Percentiles rank a stretch among this genome's conserved stretches.
Conservation (phyloP, 2,113 vertebrate genomes). For the Dicaeum eximium region DNA sequence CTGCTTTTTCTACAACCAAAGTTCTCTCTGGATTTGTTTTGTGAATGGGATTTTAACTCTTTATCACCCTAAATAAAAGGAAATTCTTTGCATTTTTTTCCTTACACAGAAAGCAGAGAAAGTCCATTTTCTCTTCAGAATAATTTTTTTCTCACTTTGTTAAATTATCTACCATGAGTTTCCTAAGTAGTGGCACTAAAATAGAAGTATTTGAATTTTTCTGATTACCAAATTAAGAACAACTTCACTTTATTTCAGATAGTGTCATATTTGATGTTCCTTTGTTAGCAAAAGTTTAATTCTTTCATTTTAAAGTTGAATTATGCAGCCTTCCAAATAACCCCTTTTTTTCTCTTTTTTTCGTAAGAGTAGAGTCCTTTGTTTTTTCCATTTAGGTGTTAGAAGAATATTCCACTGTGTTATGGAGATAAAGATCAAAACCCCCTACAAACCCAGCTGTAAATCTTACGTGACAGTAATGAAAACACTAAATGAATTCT, state of each 20-base stretch:
- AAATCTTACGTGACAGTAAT: neutral
- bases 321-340: neutral
- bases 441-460: neutral
- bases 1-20: slow-evolving; percentile 42
- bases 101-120: neutral
- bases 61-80: slow-evolving; percentile 10
- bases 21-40: slow-evolving; percentile 15
- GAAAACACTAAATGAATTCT: neutral
- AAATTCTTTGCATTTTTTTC: slow-evolving; percentile 3
- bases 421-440: neutral
- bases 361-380: neutral
- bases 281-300: neutral
- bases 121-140: neutral
- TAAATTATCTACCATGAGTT: neutral
- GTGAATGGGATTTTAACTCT: slow-evolving; percentile 64
- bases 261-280: neutral
- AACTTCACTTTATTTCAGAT: neutral
- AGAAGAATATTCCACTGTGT: neutral
- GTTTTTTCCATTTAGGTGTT: neutral
- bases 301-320: neutral
- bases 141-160: neutral
- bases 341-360: too few species aligned
- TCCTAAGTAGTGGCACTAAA: neutral
- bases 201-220: neutral
- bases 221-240: neutral